A percentile compares a stretch with the other conserved stretches of the same genome.
Evolutionary conservation across 2,888 invertebrate species (phyloP).

Genomic region (Eupithecia inturbata): DNA sequence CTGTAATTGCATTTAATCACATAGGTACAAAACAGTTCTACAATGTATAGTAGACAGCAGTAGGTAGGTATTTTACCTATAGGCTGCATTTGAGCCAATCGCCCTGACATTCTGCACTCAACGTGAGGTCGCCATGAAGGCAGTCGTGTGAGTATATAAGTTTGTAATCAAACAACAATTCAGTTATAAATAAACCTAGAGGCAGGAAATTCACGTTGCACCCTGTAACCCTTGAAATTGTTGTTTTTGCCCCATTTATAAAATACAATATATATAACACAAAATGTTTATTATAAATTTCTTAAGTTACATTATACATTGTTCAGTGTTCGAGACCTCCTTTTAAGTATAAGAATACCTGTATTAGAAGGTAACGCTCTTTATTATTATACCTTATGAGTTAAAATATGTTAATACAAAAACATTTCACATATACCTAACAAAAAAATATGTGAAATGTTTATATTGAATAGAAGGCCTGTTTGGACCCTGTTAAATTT

Average conservation of each 20-base stretch:
- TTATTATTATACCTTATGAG: too few relatives aligned
- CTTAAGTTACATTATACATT: too few relatives aligned
- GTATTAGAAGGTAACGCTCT: too few relatives aligned
- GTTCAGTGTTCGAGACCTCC: too few relatives aligned
- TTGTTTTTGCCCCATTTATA: constrained; percentile 24
- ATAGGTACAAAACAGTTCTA: not conserved
- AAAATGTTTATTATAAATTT: too few relatives aligned
- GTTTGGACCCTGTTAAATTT: not conserved
- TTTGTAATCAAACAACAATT: constrained; percentile 36
- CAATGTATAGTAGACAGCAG: not conserved
- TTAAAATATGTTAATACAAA: too few relatives aligned
- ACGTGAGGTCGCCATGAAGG: constrained; percentile 69
- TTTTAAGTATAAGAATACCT: too few relatives aligned
- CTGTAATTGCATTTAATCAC: not conserved
- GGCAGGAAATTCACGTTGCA: constrained; percentile 36
- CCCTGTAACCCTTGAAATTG: constrained; percentile 38
- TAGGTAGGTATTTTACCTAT: not conserved
- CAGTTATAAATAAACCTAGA: constrained; percentile 24
- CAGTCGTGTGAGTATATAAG: constrained; percentile 58
- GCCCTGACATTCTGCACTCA: constrained; percentile 72
- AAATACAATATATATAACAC: too few relatives aligned
- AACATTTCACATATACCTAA: too few relatives aligned
- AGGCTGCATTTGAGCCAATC: constrained; percentile 53
- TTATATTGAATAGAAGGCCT: too few relatives aligned
- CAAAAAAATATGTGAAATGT: too few relatives aligned